A percentile compares a stretch with the other conserved stretches of the same genome.
phyloP scores from a whole-genome alignment of 2,113 vertebrate species.

The Hippocampus barbouri region DNA sequence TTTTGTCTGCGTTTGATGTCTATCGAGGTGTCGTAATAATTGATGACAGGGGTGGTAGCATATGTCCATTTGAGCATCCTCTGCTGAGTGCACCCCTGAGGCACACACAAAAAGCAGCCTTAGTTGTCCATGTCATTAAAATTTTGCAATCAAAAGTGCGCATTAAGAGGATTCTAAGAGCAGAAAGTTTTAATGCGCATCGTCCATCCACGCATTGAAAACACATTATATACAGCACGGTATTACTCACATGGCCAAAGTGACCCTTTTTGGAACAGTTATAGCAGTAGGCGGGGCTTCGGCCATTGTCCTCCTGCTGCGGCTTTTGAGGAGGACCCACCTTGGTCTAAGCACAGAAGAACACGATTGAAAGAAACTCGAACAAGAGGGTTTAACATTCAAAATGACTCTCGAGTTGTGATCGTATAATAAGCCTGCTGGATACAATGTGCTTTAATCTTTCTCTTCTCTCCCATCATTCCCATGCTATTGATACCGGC shows the following conservation, averaged over 20 bases:
- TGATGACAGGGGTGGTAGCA: slow-evolving; percentile 54
- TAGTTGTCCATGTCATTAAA: not conserved
- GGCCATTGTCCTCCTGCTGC: not conserved
- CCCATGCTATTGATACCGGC: slow-evolving; percentile 46
- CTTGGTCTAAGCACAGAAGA: slow-evolving; percentile 45
- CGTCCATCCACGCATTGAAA: not conserved
- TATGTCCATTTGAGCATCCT: slow-evolving; percentile 67
- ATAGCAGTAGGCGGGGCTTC: slow-evolving; percentile 63
- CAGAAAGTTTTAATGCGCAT: too few relatives aligned
- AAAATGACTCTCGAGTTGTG: not conserved
- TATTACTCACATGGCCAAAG: slow-evolving; percentile 69
- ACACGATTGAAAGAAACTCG: slow-evolving; percentile 5
- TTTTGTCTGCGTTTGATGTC: slow-evolving; percentile 47
- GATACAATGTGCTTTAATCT: slow-evolving; percentile 19
- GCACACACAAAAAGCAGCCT: slow-evolving; percentile 9
- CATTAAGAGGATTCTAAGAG: too few relatives aligned
- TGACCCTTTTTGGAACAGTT: slow-evolving; percentile 75
- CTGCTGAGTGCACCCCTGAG: slow-evolving; percentile 57
- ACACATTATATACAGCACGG: not conserved
- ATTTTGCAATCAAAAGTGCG: too few relatives aligned
- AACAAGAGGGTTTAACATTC: slow-evolving; percentile 8
- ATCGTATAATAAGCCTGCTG: not conserved
- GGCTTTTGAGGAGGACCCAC: slow-evolving; percentile 33
- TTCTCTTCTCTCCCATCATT: slow-evolving; percentile 40
- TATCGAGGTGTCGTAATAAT: slow-evolving; percentile 56